A percentile compares a stretch with the other conserved stretches of the same genome.
Evolutionary conservation across 2,888 invertebrate genomes (phyloP).

Genomic region (Pristionchus entomophagus): DNA sequence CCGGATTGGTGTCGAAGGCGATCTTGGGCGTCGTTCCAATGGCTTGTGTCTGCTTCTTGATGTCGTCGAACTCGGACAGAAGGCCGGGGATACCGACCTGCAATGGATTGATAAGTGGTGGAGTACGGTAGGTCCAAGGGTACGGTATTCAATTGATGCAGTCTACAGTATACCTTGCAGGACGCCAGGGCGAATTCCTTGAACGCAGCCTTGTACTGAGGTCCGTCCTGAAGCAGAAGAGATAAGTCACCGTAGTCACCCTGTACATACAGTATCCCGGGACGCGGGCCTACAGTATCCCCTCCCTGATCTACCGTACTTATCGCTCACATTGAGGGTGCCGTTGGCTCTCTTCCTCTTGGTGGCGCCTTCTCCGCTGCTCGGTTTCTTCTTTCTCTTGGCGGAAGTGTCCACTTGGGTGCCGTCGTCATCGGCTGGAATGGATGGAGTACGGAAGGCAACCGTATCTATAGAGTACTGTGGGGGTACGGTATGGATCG

Average conservation of each 20-base stretch:
- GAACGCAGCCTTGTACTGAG: constrained; percentile 13
- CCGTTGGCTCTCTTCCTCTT: background rate
- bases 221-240: constrained; percentile 14
- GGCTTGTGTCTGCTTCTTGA: constrained; percentile 55
- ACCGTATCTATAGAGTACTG: too few species aligned
- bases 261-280: too few species aligned
- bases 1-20: constrained; percentile 58
- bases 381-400: constrained; percentile 6
- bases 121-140: too few species aligned
- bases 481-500: too few species aligned
- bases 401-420: constrained; percentile 28
- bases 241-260: background rate
- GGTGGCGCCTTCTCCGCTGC: background rate
- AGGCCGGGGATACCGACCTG: constrained; percentile 54
- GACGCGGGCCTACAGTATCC: background rate
- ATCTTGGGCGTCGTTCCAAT: constrained; percentile 56
- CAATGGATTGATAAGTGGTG: background rate
- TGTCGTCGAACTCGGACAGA: constrained; percentile 50
- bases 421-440: constrained; percentile 36
- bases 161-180: constrained; percentile 11
- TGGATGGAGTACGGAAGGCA: background rate
- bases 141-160: background rate
- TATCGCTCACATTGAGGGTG: background rate
- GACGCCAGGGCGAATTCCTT: constrained; percentile 12
- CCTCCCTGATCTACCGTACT: background rate